Conservation (phyloP, 1,140 invertebrate genomes). For the Hyposmocoma kahamanoa region DNA sequence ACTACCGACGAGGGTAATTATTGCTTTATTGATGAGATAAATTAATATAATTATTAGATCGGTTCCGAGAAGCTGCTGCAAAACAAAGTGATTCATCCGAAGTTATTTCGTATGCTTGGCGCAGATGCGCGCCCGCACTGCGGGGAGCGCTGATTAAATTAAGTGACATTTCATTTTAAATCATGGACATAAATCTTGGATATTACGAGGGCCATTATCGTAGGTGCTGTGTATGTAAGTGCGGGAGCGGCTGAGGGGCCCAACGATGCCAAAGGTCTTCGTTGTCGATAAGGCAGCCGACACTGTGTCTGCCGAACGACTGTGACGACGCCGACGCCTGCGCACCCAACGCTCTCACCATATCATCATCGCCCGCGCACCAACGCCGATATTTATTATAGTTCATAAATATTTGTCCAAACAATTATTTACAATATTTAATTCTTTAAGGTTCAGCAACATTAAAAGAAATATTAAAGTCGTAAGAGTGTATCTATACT, state of each 20-base stretch:
- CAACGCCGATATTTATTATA: no score
- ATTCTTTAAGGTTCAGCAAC: no score
- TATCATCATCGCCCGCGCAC: neutral
- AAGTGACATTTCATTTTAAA: slow-evolving; percentile 67
- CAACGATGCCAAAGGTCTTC: slow-evolving; percentile 41
- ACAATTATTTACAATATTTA: no score
- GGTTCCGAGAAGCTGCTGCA: slow-evolving; percentile 61
- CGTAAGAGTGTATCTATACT: no score
- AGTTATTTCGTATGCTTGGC: slow-evolving; percentile 37
- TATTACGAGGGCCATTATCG: slow-evolving; percentile 48
- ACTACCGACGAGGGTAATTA: slow-evolving; percentile 65
- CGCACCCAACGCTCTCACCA: neutral
- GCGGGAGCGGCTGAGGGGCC: slow-evolving; percentile 41
- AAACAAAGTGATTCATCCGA: slow-evolving; percentile 67
- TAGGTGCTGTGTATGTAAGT: no score
- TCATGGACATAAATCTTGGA: slow-evolving; percentile 55
- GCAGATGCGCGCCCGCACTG: slow-evolving; percentile 40
- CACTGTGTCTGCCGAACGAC: slow-evolving; percentile 31
- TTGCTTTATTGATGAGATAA: slow-evolving; percentile 67
- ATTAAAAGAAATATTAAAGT: no score
- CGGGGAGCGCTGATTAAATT: slow-evolving; percentile 57
- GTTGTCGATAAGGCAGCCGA: slow-evolving; percentile 16
- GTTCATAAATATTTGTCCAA: no score
- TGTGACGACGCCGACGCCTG: no score
- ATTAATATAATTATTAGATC: slow-evolving; percentile 68